Evolutionary conservation across 2,888 invertebrate species (phyloP).

Genomic region (Eutolmus rufibarbis): DNA sequence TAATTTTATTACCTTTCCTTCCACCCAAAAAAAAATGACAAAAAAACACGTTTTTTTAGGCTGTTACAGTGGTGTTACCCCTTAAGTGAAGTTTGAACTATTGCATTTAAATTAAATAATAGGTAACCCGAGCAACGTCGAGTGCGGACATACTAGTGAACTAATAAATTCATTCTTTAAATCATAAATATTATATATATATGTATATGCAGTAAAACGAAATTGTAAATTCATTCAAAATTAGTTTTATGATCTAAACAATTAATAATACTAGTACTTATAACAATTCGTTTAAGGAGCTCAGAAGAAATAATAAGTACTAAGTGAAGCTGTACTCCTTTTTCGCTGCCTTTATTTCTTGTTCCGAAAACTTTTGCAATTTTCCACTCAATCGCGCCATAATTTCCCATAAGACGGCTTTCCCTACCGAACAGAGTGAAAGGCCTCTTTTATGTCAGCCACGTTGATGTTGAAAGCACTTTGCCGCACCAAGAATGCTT

Average conservation of each 20-base stretch:
- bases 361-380: constrained; percentile 21
- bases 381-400: constrained; percentile 34
- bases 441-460: not conserved
- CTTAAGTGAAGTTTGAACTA: no score
- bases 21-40: no score
- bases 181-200: no score
- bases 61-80: no score
- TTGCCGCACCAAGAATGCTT: not conserved
- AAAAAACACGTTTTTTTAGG: no score
- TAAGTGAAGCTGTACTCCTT: not conserved
- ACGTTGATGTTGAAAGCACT: constrained; percentile 24
- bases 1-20: no score
- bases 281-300: not conserved
- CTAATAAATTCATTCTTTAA: no score
- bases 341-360: not conserved
- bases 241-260: not conserved
- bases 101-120: no score
- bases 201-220: no score
- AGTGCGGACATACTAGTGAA: no score
- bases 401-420: constrained; percentile 3
- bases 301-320: not conserved
- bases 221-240: not conserved
- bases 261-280: not conserved
- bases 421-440: not conserved
- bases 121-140: no score